Evolutionary conservation across 2,888 invertebrate genomes (phyloP).

Genomic region (Hydrotaea diabolus): DNA sequence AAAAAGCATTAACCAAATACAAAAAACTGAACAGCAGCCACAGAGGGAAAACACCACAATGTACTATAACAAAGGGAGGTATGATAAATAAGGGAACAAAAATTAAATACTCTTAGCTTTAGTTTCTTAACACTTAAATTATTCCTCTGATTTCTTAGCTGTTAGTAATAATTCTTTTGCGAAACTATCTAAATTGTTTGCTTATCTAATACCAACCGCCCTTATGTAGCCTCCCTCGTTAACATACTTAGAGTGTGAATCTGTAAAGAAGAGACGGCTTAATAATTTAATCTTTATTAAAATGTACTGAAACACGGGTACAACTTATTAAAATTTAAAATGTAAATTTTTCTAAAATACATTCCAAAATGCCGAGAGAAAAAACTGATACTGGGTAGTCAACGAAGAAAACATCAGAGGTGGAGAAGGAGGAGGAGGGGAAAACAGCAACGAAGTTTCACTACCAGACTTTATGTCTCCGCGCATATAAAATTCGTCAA

Average conservation of each 20-base stretch:
- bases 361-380: too few species aligned
- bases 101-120: too few species aligned
- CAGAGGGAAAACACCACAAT: neutral
- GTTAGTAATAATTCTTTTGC: too few species aligned
- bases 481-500: slow-evolving; percentile 16
- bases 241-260: neutral
- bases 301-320: slow-evolving; percentile 32
- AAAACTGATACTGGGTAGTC: too few species aligned
- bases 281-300: slow-evolving; percentile 41
- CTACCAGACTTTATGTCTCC: slow-evolving; percentile 64
- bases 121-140: too few species aligned
- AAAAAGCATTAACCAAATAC: slow-evolving; percentile 48
- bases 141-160: too few species aligned
- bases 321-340: slow-evolving; percentile 40
- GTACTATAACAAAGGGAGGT: too few species aligned
- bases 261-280: slow-evolving; percentile 8
- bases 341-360: slow-evolving; percentile 36
- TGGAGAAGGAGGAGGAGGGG: neutral
- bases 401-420: neutral
- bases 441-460: slow-evolving; percentile 37
- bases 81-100: neutral
- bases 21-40: neutral
- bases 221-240: neutral
- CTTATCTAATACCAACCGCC: too few species aligned
- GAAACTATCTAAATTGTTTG: too few species aligned